phyloP scores from a whole-genome alignment of 2,888 invertebrate genomes.

The Rhingia rostrata region DNA sequence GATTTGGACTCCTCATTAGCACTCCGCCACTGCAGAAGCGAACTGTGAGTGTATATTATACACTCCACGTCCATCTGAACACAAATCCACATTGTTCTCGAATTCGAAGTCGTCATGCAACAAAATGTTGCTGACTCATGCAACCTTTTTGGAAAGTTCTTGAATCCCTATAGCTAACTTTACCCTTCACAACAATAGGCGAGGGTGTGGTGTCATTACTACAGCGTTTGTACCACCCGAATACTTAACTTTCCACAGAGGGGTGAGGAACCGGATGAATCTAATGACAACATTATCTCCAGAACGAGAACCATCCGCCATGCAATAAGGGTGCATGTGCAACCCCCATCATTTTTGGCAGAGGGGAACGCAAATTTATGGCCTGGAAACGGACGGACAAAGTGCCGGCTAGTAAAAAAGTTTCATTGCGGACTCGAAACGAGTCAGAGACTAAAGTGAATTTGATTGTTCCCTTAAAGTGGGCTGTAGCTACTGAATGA shows the following conservation, averaged over 20 bases:
- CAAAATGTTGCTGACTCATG: slow-evolving; percentile 72
- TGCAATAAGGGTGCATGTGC: slow-evolving; percentile 42
- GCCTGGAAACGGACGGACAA: slow-evolving; percentile 42
- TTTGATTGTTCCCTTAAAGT: slow-evolving; percentile 65
- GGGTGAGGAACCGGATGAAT: slow-evolving; percentile 44
- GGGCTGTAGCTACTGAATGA: slow-evolving; percentile 41
- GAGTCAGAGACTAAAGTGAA: slow-evolving; percentile 54
- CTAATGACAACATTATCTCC: slow-evolving; percentile 72
- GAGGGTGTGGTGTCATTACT: slow-evolving; percentile 26
- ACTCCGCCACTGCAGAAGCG: slow-evolving; percentile 34
- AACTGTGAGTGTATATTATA: slow-evolving; percentile 9
- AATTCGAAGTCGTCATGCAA: slow-evolving; percentile 68
- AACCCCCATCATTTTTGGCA: slow-evolving; percentile 18
- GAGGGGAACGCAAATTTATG: slow-evolving; percentile 47
- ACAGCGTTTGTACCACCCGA: neutral
- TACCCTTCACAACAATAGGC: slow-evolving; percentile 37
- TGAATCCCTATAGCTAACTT: slow-evolving; percentile 28
- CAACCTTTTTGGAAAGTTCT: slow-evolving; percentile 58
- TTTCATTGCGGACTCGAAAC: slow-evolving; percentile 41
- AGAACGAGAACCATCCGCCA: slow-evolving; percentile 32
- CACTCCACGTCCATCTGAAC: neutral
- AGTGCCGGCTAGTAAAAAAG: slow-evolving; percentile 44
- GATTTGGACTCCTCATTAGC: slow-evolving; percentile 39
- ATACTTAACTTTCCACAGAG: slow-evolving; percentile 28
- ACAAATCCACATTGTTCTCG: slow-evolving; percentile 58